Evolutionary conservation across 2,113 vertebrate species (phyloP), one percentile per base, ranked within the genome.

Genomic region (Tachysurus vachellii): DNA sequence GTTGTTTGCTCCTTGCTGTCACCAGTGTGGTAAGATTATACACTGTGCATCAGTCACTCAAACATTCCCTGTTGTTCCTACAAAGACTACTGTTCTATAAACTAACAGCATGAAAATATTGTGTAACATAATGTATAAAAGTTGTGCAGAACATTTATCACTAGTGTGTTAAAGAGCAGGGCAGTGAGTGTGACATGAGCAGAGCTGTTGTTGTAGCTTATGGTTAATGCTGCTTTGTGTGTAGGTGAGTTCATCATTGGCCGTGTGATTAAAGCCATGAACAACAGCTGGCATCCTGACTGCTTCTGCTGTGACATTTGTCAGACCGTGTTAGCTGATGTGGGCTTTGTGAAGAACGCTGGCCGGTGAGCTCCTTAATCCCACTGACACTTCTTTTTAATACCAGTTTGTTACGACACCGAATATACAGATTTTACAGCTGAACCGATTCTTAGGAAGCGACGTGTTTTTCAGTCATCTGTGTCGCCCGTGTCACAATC

Each of bases 191-290:
- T 50, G 4, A 47, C 12, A 26, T 75, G 23, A 75, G 17, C 3
- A 6, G 16, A 23, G n/a, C 23, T 21, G 31, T 80, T 80, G 31
- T 61, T 5, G 0, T 26, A 3, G 10, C 68, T 76, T 4, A 71
- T 53, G 70, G 47, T 81, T 16, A 88, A 86, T 86, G 21, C 23
- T n/a, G 26, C 1, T 36, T 57, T 62, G 90, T 91, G 68, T 86
- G 87, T 90, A 99, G 98, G 98, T 75, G 98, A 99, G 91, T 99
- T 99, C 93, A 99, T 99, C 94, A 99, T 99, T 64, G 98, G 98
- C 83, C 97, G 98, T 82, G 98, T 99, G 91, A 99, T 99, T 94
- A 99, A 99, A 95, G 98, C 98, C 91, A 99, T 99, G 98, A 99
- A 99, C 94, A 99, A 99, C 82, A 99, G 98, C 92, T 99, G 98